phyloP scores from a whole-genome alignment of 2,888 invertebrate species.

The Eupithecia centaureata region DNA sequence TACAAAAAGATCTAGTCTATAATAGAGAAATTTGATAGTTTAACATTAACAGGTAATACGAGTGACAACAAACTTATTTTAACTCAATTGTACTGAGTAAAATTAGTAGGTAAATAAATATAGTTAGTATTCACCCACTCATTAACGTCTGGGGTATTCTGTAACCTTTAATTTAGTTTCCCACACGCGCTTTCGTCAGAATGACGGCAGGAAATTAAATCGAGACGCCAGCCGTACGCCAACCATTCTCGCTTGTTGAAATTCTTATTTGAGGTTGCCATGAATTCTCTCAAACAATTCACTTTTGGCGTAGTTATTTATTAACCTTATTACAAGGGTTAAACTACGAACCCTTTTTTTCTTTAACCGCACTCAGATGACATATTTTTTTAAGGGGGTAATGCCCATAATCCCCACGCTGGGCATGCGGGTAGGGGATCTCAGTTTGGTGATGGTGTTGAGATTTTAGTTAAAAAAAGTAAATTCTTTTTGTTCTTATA shows the following conservation, averaged over 20 bases:
- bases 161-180: conserved; percentile 18
- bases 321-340: too few relatives aligned
- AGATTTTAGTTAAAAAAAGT: too few relatives aligned
- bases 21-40: too few relatives aligned
- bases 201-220: conserved; percentile 42
- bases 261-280: conserved; percentile 7
- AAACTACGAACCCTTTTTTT: too few relatives aligned
- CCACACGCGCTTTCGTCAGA: conserved; percentile 24
- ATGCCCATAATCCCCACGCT: too few relatives aligned
- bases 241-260: too few relatives aligned
- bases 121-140: neutral
- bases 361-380: too few relatives aligned
- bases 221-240: conserved; percentile 21
- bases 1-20: neutral
- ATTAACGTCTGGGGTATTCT: conserved; percentile 6
- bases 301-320: too few relatives aligned
- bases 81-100: neutral
- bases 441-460: too few relatives aligned
- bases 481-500: too few relatives aligned
- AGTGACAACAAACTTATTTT: neutral
- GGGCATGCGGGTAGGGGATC: too few relatives aligned
- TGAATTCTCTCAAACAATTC: neutral
- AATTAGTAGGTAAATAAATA: neutral
- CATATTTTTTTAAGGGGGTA: too few relatives aligned
- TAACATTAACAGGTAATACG: neutral